Conservation (phyloP, 2,113 vertebrate genomes). For the Caracal caracal region DNA sequence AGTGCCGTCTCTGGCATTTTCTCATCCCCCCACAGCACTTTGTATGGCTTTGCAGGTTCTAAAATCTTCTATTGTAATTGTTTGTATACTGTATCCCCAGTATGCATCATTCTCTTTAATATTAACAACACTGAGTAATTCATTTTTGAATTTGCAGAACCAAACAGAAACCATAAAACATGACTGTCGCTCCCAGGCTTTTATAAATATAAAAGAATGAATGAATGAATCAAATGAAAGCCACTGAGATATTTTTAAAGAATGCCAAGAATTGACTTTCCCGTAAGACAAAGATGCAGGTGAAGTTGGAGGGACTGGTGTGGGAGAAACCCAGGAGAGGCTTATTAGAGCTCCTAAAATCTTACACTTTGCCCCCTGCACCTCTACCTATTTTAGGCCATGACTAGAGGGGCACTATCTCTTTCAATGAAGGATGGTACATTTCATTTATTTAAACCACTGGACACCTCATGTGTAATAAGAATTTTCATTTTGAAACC, state of each 20-base stretch:
- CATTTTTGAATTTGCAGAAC: not conserved
- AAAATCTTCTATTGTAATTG: not conserved
- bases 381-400: not conserved
- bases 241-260: not conserved
- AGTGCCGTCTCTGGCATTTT: not conserved
- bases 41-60: not conserved
- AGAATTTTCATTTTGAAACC: conserved; percentile 8
- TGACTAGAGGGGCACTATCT: not conserved
- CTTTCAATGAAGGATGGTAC: not conserved
- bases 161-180: not conserved
- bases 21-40: not conserved
- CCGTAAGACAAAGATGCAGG: not conserved
- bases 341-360: not conserved
- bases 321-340: not conserved
- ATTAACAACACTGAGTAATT: not conserved
- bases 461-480: not conserved
- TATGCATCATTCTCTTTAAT: not conserved
- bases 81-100: not conserved
- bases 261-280: not conserved
- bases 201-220: not conserved
- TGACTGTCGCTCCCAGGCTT: not conserved
- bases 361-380: not conserved
- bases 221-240: not conserved
- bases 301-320: not conserved
- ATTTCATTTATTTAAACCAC: conserved; percentile 40